Evolutionary conservation across 1,140 invertebrate genomes (phyloP), one percentile per base, ranked within the genome.

Genomic region (Drosophila insularis): DNA sequence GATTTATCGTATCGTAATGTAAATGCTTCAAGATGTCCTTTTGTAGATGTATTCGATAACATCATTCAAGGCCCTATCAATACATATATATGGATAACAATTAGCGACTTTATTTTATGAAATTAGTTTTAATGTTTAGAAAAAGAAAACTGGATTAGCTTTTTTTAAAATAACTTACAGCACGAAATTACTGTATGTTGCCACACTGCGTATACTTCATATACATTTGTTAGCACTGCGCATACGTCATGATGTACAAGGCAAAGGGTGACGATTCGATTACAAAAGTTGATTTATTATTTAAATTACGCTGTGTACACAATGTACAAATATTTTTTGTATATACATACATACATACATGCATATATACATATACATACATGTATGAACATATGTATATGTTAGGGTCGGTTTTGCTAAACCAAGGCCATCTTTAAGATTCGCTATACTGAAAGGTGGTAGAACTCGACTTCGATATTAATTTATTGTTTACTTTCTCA

Each of bases 261-360:
- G 23, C 43, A 69, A 75, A 75, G 46, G 43, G 58, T 35, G 66
- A 60, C 73, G 66, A 74, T 74, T 84, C 68, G 73, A 81, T 66
- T 77, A 63, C 67, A 70, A 50, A 21, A 61, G 62, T 46, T 81
- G 65, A 81, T 81, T 66, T 78, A 81, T 81, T 81, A 81, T 81
- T 81, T 71, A 81, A 78, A 81, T 81, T 81, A 58, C 65, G 59
- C 70, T 21, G 6, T 46, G 17, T 19, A 46, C 43, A 46, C 14
- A 40, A 40, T 40, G 39, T 40, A 40, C 73, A 43, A 63, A 59
- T 69, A 62, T 62, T 63, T 40, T 27, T 27, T 27, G n/a, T 40
- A 35, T 11, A 35, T 40, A n/a, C n/a, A 4, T 39, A 8, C 13
- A 13, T 2, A 13, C 39, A 40, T 2, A 40, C 7, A n/a, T n/a